phyloP scores from a whole-genome alignment of 2,113 vertebrate genomes.

The Corythaeola cristata region DNA sequence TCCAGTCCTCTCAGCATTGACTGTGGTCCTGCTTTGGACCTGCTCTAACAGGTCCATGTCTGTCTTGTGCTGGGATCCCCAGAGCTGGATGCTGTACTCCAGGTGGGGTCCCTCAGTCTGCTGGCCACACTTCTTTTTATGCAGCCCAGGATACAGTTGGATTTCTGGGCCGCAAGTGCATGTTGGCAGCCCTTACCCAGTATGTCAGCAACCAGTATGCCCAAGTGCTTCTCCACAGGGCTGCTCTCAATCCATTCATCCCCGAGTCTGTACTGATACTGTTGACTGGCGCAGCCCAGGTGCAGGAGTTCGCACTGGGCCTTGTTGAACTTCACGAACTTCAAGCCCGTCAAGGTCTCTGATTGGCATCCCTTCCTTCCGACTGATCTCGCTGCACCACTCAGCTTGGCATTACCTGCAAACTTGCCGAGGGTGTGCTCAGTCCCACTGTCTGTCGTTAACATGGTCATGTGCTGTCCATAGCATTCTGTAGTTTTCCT shows the following conservation, averaged over 20 bases:
- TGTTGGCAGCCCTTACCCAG: too few relatives aligned
- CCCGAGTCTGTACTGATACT: not conserved
- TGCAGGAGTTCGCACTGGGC: not conserved
- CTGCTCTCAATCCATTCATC: not conserved
- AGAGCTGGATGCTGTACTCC: not conserved
- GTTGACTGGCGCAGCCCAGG: too few relatives aligned
- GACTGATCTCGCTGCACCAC: rapidly evolving
- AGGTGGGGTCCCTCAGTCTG: not conserved
- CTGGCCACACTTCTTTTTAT: too few relatives aligned
- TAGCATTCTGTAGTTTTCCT: not conserved
- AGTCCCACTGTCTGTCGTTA: not conserved
- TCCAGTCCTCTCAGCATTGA: not conserved
- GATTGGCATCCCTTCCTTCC: not conserved
- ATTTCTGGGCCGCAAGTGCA: too few relatives aligned
- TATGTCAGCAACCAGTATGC: not conserved
- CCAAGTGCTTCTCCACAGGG: not conserved
- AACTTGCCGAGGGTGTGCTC: not conserved
- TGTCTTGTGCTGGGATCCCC: not conserved
- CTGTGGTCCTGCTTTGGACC: not conserved
- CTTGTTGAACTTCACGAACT: not conserved
- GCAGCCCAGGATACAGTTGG: too few relatives aligned
- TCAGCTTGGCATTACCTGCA: not conserved
- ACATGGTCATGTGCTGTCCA: not conserved
- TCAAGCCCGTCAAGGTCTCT: not conserved
- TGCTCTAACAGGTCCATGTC: not conserved